Conservation (phyloP, 1,140 invertebrate genomes). For the Stratiolaelaps scimitus region DNA sequence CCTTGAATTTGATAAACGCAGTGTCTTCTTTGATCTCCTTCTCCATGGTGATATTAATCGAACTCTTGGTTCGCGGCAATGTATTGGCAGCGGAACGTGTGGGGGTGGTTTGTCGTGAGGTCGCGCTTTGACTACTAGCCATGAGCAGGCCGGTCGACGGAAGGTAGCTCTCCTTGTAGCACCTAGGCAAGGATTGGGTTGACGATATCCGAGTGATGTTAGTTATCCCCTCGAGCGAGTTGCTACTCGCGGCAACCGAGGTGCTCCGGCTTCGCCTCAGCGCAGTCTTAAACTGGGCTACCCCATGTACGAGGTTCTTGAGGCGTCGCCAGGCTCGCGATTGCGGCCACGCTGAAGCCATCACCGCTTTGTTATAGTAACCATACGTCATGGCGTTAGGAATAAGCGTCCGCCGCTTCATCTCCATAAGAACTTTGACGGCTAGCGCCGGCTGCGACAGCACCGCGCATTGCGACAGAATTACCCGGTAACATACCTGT, state of each 20-base stretch:
- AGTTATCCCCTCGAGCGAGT: conserved; percentile 6
- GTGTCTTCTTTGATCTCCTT: conserved; percentile 12
- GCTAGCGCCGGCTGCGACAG: conserved; percentile 85
- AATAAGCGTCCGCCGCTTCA: conserved; percentile 84
- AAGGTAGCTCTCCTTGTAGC: conserved; percentile 12
- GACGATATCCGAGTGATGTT: conserved; percentile 10
- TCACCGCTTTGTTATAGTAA: conserved; percentile 51
- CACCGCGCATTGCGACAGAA: conserved; percentile 95
- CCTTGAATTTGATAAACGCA: conserved; percentile 20
- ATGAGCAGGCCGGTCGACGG: conserved; percentile 14
- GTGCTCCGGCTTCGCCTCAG: conserved; percentile 30
- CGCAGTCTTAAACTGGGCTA: conserved; percentile 52
- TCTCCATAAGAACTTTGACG: conserved; percentile 81
- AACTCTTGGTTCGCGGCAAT: conserved; percentile 7
- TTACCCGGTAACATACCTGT: conserved; percentile 86
- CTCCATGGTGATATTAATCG: neutral
- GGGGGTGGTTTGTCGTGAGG: conserved; percentile 8
- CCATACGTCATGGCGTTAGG: conserved; percentile 97
- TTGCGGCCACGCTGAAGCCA: conserved; percentile 50
- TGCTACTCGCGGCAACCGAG: conserved; percentile 8
- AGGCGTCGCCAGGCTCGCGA: conserved; percentile 93
- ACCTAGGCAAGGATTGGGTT: neutral
- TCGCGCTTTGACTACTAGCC: neutral
- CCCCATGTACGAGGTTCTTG: conserved; percentile 75
- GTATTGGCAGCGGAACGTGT: neutral